Conservation (phyloP, 2,113 vertebrate genomes). For the Vicugna pacos region DNA sequence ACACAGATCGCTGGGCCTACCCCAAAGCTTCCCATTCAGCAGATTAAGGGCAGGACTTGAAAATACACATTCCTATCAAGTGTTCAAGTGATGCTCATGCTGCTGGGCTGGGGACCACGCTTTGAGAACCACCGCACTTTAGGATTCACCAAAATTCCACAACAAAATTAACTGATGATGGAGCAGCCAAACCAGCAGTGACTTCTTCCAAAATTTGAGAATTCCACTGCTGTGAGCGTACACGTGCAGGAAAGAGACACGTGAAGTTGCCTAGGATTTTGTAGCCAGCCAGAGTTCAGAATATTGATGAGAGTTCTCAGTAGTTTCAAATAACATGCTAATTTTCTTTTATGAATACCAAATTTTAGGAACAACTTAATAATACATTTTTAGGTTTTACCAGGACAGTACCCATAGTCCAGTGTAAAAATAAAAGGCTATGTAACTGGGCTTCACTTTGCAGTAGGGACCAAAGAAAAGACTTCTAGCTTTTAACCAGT, state of each 20-base stretch:
- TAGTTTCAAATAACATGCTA: background rate
- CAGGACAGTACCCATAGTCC: rapidly evolving
- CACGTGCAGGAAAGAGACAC: rapidly evolving
- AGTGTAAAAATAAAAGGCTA: background rate
- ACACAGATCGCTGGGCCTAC: background rate
- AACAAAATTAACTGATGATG: rapidly evolving
- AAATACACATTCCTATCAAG: background rate
- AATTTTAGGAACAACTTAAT: background rate
- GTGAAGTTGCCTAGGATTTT: rapidly evolving
- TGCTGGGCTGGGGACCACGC: background rate
- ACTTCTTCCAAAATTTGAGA: background rate
- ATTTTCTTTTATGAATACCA: background rate
- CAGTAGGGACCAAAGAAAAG: background rate
- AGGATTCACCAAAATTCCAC: background rate
- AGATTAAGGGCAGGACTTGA: background rate
- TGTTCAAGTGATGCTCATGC: rapidly evolving
- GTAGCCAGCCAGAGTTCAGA: background rate
- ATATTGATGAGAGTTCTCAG: rapidly evolving
- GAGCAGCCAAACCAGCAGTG: rapidly evolving
- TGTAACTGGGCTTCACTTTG: background rate
- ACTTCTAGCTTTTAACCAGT: background rate
- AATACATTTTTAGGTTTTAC: background rate
- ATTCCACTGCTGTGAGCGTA: rapidly evolving
- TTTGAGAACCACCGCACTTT: background rate
- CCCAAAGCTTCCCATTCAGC: background rate